Evolutionary conservation across 2,888 invertebrate genomes (phyloP).

Genomic region (Phaedon cochleariae): DNA sequence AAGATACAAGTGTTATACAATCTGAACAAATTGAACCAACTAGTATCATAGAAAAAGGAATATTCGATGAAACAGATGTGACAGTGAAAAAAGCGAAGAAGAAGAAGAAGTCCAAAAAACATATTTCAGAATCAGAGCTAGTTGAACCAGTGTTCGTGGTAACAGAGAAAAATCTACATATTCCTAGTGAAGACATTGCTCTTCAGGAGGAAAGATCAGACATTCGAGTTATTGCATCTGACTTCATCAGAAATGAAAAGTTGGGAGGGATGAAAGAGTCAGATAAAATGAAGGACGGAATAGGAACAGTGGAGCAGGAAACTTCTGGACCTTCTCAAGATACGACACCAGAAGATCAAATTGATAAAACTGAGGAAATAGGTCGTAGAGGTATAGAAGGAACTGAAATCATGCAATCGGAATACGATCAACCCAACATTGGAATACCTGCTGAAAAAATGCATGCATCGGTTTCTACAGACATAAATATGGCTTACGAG

Average conservation of each 20-base stretch:
- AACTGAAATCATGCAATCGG: too few relatives aligned
- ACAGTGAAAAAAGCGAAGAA: conserved; percentile 9
- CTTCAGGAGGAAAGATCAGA: not conserved
- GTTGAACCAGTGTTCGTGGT: not conserved
- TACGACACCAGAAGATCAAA: too few relatives aligned
- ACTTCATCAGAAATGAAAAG: not conserved
- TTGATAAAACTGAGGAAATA: too few relatives aligned
- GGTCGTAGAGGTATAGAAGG: too few relatives aligned
- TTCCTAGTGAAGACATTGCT: not conserved
- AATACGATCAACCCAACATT: too few relatives aligned
- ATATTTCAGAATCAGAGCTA: not conserved
- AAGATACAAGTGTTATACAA: not conserved
- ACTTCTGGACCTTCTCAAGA: too few relatives aligned
- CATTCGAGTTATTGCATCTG: not conserved
- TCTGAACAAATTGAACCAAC: not conserved
- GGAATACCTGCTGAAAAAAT: too few relatives aligned
- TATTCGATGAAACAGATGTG: conserved; percentile 10
- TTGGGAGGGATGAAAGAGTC: not conserved
- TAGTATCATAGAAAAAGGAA: not conserved
- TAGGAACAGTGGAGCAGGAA: too few relatives aligned
- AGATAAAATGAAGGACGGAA: not conserved
- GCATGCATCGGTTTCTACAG: too few relatives aligned
- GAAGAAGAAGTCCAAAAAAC: conserved; percentile 16
- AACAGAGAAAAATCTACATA: not conserved
- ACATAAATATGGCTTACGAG: too few relatives aligned